Conservation (phyloP, 2,113 vertebrate species). For the Pongo pygmaeus region DNA sequence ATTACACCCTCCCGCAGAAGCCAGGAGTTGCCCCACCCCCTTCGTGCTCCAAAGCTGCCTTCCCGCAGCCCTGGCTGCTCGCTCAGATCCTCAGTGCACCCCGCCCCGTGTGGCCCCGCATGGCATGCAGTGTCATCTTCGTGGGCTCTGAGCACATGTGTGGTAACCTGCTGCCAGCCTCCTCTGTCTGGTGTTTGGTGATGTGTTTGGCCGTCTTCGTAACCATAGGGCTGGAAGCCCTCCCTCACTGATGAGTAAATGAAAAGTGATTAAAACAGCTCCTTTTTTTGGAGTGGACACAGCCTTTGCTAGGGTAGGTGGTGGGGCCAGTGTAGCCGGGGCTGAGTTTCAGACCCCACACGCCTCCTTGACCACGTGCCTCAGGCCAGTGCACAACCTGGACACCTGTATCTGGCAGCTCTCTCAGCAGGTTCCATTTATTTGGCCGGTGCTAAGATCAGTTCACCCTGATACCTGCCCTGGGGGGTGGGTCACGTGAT, state of each 20-base stretch:
- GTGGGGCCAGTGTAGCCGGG: not conserved
- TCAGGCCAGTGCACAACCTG: not conserved
- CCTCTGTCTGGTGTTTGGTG: not conserved
- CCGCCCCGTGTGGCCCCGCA: rapidly evolving
- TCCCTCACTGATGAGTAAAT: no score
- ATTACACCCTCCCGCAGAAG: not conserved
- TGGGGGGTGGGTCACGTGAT: rapidly evolving
- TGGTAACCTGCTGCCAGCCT: not conserved
- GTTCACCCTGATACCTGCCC: not conserved
- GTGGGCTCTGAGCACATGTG: not conserved
- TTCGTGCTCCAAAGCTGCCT: not conserved
- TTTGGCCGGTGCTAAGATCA: not conserved
- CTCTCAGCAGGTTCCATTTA: no score
- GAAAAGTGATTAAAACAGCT: not conserved
- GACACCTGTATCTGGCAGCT: no score
- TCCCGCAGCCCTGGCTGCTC: not conserved
- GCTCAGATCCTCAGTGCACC: not conserved
- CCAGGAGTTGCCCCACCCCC: not conserved
- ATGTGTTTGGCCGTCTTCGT: not conserved
- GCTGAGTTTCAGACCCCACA: not conserved
- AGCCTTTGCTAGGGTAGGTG: not conserved
- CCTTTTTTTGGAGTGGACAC: not conserved
- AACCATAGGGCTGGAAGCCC: not conserved
- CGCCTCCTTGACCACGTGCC: not conserved
- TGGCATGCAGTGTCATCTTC: rapidly evolving